These are phyloP conservation scores for Parazoanthus darwini DNA, from an alignment of 92 coral and sea anemone species.

Conservation along the genomic window DNA sequence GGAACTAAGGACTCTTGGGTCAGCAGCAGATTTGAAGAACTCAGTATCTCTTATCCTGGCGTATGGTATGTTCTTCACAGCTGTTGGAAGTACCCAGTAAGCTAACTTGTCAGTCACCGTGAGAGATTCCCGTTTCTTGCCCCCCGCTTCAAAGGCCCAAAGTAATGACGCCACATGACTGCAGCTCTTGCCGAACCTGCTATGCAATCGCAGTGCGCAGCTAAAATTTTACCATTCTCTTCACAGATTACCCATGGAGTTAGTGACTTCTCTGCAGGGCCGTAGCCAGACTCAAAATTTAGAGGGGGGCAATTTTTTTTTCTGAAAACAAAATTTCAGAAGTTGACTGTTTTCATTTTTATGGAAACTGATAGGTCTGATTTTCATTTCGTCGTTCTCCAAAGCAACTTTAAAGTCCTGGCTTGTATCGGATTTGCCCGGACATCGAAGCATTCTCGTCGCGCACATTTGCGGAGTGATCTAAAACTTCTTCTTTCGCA, in stretches of 20 bases:
- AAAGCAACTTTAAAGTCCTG: slow-evolving; percentile 46
- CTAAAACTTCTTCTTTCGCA: background rate
- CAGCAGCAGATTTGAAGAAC: background rate
- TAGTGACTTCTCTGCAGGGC: slow-evolving; percentile 29
- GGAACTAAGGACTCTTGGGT: background rate
- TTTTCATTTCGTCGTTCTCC: background rate
- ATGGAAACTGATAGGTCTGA: background rate
- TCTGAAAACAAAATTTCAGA: no score
- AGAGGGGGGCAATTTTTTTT: no score
- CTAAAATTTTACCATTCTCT: slow-evolving; percentile 48
- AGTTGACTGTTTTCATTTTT: no score
- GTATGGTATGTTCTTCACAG: slow-evolving; percentile 32
- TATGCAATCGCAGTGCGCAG: slow-evolving; percentile 66
- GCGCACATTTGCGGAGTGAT: slow-evolving; percentile 24
- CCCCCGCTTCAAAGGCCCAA: slow-evolving; percentile 50
- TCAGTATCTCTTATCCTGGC: slow-evolving; percentile 22
- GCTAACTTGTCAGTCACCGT: slow-evolving; percentile 43
- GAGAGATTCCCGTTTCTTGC: slow-evolving; percentile 23
- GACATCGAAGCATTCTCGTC: slow-evolving; percentile 58
- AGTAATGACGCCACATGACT: slow-evolving; percentile 48
- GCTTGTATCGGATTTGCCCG: slow-evolving; percentile 44
- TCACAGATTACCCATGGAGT: slow-evolving; percentile 58
- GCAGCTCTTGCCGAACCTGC: slow-evolving; percentile 58
- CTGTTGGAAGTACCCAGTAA: slow-evolving; percentile 41
- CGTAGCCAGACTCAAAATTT: background rate